Base-by-base conservation (phyloP, 1,140 invertebrate species). In the Neelides sp. region DNA sequence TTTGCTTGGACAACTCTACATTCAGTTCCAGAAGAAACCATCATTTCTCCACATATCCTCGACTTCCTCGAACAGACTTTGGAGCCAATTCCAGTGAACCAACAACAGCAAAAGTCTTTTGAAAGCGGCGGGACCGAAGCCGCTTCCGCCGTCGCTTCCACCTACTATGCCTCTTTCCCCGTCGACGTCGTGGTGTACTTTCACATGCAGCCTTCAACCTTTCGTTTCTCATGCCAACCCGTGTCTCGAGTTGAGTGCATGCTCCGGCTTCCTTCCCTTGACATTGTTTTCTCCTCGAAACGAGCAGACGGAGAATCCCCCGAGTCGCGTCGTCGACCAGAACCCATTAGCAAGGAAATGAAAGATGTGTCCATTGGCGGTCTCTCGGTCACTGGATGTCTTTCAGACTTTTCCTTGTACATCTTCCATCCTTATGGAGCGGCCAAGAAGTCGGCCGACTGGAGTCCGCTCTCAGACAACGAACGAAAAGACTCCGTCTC, bases 131-230 rank as follows among this genome's bases (percentile, higher is more conserved):
- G 23, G 13, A 50, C 24, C 52, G 57, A 59, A 19, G 49, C 17
- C 10, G 41, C 48, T 4, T 52, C 50, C 48, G 57, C 47, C 20
- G 59, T 53, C 4, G 53, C 55, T 4, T 55, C 64, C 51, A 64
- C 63, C 10, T 64, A 63, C 32, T 89, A 89, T 63, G 82, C 86
- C 10, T 93, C 89, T 50, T 97, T 98, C 65, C 94, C 94, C 0
- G 91, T 99, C 0, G 94, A 99, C 71, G 90, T 98, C 8, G 89
- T 98, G 59, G 93, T 99, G 5, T 95, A 96, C 68, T 92, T 98
- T 70, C 86, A 93, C 65, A 94, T 97, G 78, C 88, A 97, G 64
- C 92, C 93, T 0, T 94, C 91, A 12, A 89, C 88, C 2, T 93
- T 96, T 64, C 75, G 89, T 51, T 95, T 95, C 67, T 92, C 90